Evolutionary conservation across 2,797 vertebrate species (phyloP).

Genomic region (Orestias chungarensis): DNA sequence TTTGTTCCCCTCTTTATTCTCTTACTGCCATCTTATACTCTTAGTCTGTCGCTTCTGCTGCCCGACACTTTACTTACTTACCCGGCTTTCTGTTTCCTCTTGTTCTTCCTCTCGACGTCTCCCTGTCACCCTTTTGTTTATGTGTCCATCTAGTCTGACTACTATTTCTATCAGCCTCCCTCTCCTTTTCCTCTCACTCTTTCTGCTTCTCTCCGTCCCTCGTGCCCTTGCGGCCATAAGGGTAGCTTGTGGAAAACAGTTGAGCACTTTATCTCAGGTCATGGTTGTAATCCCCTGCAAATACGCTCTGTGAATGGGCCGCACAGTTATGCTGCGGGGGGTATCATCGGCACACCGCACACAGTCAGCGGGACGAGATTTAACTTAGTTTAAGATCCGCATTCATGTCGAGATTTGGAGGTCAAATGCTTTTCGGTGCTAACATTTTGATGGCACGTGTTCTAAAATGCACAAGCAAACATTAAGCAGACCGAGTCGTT

Average conservation of each 20-base stretch:
- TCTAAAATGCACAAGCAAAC: slow-evolving; percentile 62
- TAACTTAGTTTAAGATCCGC: slow-evolving; percentile 37
- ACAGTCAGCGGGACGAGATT: slow-evolving; percentile 26
- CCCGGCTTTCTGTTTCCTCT: slow-evolving; percentile 51
- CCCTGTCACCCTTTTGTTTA: slow-evolving; percentile 55
- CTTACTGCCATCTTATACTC: slow-evolving; percentile 64
- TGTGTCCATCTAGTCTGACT: slow-evolving; percentile 42
- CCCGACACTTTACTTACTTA: slow-evolving; percentile 52
- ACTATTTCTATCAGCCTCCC: slow-evolving; percentile 63
- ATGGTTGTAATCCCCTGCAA: slow-evolving; percentile 72
- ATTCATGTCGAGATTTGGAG: slow-evolving; percentile 32
- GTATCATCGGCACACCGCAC: slow-evolving; percentile 27
- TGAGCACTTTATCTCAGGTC: slow-evolving; percentile 75
- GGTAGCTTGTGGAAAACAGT: slow-evolving; percentile 73
- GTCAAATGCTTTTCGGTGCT: slow-evolving; percentile 63
- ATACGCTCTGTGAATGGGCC: slow-evolving; percentile 49
- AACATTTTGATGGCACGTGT: no score
- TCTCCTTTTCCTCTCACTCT: slow-evolving; percentile 23
- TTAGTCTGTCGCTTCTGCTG: slow-evolving; percentile 66
- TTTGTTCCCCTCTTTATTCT: slow-evolving; percentile 73
- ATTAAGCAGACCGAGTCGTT: slow-evolving; percentile 49
- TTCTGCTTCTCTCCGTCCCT: slow-evolving; percentile 46
- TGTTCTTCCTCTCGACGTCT: slow-evolving; percentile 52
- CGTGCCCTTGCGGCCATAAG: slow-evolving; percentile 66
- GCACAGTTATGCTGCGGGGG: slow-evolving; percentile 48